Conservation (phyloP, 2,888 invertebrate species). For the Lasius platythorax region DNA sequence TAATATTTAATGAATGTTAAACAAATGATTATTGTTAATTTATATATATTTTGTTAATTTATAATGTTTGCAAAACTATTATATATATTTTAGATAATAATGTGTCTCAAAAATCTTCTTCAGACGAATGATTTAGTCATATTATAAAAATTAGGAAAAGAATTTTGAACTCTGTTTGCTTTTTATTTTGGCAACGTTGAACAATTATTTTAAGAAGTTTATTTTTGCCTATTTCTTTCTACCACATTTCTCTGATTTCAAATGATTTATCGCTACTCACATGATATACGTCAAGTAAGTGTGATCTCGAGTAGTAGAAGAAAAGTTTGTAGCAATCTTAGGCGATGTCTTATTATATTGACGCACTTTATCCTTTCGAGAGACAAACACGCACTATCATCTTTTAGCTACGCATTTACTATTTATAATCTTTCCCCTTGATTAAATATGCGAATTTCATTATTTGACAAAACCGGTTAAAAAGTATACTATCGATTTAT, state of each 20-base stretch:
- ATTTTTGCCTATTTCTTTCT: background rate
- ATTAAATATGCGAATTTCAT: no score
- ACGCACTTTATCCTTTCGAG: no score
- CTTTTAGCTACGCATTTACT: no score
- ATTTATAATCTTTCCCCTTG: no score
- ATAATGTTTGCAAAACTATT: background rate
- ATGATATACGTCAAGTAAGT: background rate
- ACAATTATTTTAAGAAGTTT: background rate
- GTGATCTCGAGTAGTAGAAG: background rate
- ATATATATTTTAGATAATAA: background rate
- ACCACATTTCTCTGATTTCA: background rate
- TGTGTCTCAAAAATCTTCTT: no score
- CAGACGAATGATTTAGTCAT: background rate
- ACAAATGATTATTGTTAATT: background rate
- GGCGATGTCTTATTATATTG: background rate
- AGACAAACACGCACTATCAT: no score
- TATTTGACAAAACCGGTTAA: no score
- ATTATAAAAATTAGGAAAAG: background rate
- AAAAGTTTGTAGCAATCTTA: background rate
- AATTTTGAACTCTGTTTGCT: background rate
- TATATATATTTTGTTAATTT: no score
- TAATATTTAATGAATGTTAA: background rate
- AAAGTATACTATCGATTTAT: no score
- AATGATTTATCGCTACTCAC: background rate
- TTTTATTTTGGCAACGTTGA: background rate